Evolutionary conservation across 2,888 invertebrate genomes (phyloP), one percentile per base, ranked within the genome.

Genomic region (Amiota communis): DNA sequence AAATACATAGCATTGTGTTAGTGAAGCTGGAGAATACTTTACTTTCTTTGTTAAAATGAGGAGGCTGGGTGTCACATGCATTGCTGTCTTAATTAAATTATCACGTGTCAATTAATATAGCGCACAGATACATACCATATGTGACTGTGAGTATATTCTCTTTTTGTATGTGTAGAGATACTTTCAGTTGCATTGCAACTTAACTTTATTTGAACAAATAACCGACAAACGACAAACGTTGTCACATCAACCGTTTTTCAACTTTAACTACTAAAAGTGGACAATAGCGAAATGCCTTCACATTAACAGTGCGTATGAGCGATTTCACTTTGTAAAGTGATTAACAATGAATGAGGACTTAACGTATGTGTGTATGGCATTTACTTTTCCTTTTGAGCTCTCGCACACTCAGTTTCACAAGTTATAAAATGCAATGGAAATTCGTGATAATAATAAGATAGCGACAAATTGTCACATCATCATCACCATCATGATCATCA

Each of bases 271-370:
- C 17, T 20, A 20, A 57, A 59, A 59, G 59, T 9, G 8, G 3
- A 20, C 11, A 20, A 59, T n/a, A 10, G 9, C 9, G 20, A 59
- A 59, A 59, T 59, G 17, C 59, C 57, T 15, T 15, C 17, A 15
- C 8, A 20, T 20, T 20, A 59, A 59, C 59, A 11, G 20, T 10
- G 59, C 59, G 59, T 59, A 59, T 59, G 20, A 59, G 59, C 20
- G 20, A 59, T 59, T 59, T 59, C 59, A 59, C 59, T 59, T 59
- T 59, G 15, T 20, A n/a, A 17, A 59, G 17, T 59, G 59, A 59
- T 59, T 59, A 59, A 36, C 36, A 36, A 36, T 36, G 36, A 36
- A 36, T 36, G 36, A 36, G 36, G 36, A 36, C 36, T 36, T 36
- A 6, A 36, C 36, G 23, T 3, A 23, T 23, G 23, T 23, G 3